These are phyloP conservation scores for Tethya wilhelma DNA, from an alignment of 37 sponge, comb jelly and placozoan genomes.

Conservation along the genomic window DNA sequence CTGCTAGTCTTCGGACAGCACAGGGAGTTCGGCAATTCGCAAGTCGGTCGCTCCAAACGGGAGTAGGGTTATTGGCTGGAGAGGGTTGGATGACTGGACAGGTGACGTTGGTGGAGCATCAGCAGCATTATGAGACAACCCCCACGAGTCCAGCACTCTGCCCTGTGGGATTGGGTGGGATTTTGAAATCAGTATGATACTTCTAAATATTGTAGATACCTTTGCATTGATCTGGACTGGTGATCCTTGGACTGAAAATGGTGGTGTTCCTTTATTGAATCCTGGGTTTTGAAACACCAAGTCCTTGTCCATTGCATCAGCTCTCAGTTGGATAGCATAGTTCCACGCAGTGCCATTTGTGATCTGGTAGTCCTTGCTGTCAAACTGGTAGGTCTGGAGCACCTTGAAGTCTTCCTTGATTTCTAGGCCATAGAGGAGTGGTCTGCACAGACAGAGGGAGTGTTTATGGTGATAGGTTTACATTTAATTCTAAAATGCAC, in stretches of 20 bases:
- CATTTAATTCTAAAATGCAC: background rate
- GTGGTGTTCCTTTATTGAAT: constrained; percentile 10
- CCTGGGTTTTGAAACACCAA: constrained; percentile 20
- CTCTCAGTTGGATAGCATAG: constrained; percentile 60
- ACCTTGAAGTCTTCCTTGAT: constrained; percentile 64
- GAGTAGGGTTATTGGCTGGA: constrained; percentile 39
- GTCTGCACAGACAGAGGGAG: constrained; percentile 36
- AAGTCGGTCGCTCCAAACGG: constrained; percentile 82
- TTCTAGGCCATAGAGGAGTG: constrained; percentile 70
- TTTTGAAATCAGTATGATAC: no score
- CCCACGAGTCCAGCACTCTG: constrained; percentile 50
- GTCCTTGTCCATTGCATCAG: constrained; percentile 38
- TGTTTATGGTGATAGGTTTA: no score
- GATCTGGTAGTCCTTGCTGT: constrained; percentile 74
- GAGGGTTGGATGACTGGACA: constrained; percentile 18
- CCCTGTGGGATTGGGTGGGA: constrained; percentile 36
- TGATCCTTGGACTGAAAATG: constrained; percentile 51
- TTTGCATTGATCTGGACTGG: constrained; percentile 55
- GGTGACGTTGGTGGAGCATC: constrained; percentile 69
- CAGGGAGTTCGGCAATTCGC: constrained; percentile 76
- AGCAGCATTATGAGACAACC: constrained; percentile 60
- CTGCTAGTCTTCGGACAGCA: no score
- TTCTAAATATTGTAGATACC: no score
- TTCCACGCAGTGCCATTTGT: constrained; percentile 62
- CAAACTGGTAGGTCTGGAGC: constrained; percentile 49